Base-by-base conservation (phyloP, 2,113 vertebrate genomes). In the Rhynchomys soricoides region DNA sequence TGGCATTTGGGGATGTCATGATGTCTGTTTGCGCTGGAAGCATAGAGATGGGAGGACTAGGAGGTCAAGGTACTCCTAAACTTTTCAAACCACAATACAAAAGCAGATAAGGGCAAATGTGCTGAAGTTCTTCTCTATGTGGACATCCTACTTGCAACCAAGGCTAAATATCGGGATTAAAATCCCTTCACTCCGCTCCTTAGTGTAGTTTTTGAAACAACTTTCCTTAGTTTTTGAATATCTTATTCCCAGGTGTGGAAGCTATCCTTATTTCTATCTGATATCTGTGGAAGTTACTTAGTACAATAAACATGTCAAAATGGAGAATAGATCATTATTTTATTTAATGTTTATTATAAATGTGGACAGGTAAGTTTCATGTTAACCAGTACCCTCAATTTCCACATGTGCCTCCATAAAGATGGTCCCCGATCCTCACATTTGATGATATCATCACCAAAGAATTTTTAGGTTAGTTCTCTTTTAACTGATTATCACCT, bases 21-120 rank as follows among this genome's bases (percentile, higher is more conserved):
- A 24, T 50, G 5, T n/a, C 43, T 52, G 15, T 50, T 26, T 52
- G 34, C 17, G 17, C 34, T n/a, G 7, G 5, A 13, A 11, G 55
- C 1, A 7, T 7, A 8, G 64, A n/a, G 2, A 15, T 3, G 12
- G 86, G 34, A n/a, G 10, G 34, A n/a, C 3, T 7, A n/a, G 11
- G 64, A 26, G 1, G 40, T 40, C 50, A 73, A 57, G n/a, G 29
- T 31, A 17, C 22, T 34, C 15, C 40, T 66, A 10, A 31, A 9
- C 40, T 24, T 45, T 64, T 85, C 29, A 34, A 68, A 68, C 26
- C 37, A 50, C 29, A 3, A n/a, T n/a, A 55, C 19, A 82, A 52
- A 86, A 68, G 37, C 1, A 68, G 16, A 21, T 34, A 34, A 75
- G 24, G 43, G 15, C 0, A 86, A 86, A 79, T 21, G 31, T 11